Evolutionary conservation across 2,113 vertebrate species (phyloP).

Genomic region (Piaya cayana): DNA sequence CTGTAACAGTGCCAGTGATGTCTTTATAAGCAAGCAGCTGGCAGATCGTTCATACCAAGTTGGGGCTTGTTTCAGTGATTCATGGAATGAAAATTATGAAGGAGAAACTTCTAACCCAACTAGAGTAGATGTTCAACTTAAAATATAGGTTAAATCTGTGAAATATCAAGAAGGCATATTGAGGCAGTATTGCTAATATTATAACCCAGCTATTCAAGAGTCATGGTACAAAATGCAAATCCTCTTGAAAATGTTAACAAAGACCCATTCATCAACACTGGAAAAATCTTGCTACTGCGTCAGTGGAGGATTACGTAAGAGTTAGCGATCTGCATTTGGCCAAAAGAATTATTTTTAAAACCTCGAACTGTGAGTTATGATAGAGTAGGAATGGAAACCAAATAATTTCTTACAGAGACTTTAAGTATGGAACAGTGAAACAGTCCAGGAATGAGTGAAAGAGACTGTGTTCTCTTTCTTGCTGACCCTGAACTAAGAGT

Average conservation of each 20-base stretch:
- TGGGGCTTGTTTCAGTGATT: slow-evolving; percentile 1
- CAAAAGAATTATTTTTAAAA: slow-evolving; percentile 33
- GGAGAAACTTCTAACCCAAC: not conserved
- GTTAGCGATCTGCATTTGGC: not conserved
- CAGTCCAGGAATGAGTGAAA: not conserved
- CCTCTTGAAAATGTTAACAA: not conserved
- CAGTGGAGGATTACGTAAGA: slow-evolving; percentile 21
- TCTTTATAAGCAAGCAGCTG: not conserved
- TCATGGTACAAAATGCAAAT: not conserved
- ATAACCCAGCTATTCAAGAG: not conserved
- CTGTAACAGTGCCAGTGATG: slow-evolving; percentile 5
- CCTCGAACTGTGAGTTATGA: slow-evolving; percentile 4
- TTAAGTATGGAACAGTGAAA: not conserved
- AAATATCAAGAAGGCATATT: not conserved
- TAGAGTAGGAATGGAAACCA: not conserved
- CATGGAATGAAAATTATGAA: slow-evolving; percentile 15
- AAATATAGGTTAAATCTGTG: not conserved
- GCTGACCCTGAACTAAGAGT: not conserved
- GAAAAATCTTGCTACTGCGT: not conserved
- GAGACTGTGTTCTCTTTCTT: not conserved
- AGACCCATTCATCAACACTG: not conserved
- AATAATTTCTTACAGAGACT: not conserved
- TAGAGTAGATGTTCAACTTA: not conserved
- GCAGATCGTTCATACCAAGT: slow-evolving; percentile 10
- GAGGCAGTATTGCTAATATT: not conserved